phyloP scores from a whole-genome alignment of 2,113 vertebrate species.

The Excalfactoria chinensis region DNA sequence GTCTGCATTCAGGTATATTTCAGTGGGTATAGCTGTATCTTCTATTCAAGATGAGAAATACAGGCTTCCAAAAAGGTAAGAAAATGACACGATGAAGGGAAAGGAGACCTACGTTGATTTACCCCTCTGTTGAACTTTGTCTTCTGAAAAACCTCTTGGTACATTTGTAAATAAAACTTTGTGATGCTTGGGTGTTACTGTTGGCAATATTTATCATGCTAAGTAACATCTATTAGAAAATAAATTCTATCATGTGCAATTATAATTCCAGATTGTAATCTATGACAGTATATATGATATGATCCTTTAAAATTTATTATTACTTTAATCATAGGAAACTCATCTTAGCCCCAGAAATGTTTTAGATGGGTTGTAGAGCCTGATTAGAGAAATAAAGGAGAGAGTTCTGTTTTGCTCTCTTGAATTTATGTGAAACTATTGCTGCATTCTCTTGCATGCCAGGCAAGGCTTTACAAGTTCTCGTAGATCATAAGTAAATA shows the following conservation, averaged over 20 bases:
- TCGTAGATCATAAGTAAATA: conserved; percentile 12
- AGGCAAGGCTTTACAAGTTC: conserved; percentile 27
- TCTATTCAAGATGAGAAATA: not conserved
- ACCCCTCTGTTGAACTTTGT: not conserved
- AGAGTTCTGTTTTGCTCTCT: not conserved
- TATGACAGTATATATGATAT: not conserved
- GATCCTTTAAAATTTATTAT: not conserved
- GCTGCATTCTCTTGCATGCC: not conserved
- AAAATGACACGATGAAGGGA: not conserved
- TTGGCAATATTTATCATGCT: not conserved
- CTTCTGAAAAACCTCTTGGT: not conserved
- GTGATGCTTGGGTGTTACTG: not conserved
- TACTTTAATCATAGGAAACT: not conserved
- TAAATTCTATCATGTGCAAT: not conserved
- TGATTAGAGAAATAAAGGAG: not conserved
- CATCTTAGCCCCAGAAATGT: not conserved
- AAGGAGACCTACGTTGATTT: not conserved
- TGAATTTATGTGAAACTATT: not conserved
- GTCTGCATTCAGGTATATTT: not conserved
- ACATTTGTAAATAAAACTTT: not conserved
- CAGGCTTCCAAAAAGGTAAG: not conserved
- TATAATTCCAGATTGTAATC: not conserved
- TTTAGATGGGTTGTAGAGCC: not conserved
- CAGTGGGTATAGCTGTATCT: not conserved
- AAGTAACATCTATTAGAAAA: not conserved